Evolutionary conservation across 2,797 vertebrate species (phyloP).

Genomic region (Peromyscus eremicus): DNA sequence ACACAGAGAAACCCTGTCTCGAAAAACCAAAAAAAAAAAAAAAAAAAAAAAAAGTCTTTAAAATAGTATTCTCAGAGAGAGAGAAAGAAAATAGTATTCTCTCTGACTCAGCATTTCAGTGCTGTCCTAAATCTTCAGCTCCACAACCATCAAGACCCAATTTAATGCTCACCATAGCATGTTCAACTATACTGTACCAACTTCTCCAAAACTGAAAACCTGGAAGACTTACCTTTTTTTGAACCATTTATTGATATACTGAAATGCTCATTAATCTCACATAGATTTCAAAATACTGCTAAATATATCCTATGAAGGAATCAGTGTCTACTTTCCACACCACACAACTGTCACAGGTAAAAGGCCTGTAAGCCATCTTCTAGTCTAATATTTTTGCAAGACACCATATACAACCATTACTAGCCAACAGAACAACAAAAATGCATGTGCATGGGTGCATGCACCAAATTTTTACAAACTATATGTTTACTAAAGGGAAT

Average conservation of each 20-base stretch:
- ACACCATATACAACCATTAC: background rate
- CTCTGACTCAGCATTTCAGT: constrained; percentile 38
- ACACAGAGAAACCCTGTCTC: no score
- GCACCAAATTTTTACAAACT: background rate
- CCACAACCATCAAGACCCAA: constrained; percentile 10
- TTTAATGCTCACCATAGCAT: constrained; percentile 24
- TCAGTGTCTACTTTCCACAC: background rate
- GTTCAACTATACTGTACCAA: constrained; percentile 9
- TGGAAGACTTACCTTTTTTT: constrained; percentile 23
- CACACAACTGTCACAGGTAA: background rate
- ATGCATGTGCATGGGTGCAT: background rate
- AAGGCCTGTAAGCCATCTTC: background rate
- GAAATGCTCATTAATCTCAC: constrained; percentile 20
- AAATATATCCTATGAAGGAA: background rate
- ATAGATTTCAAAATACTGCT: background rate
- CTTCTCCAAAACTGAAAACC: constrained; percentile 29
- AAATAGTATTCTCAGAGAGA: background rate
- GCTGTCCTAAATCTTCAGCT: constrained; percentile 33
- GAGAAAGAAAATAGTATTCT: background rate
- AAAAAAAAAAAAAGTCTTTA: constrained; percentile 45
- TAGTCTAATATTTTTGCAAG: background rate
- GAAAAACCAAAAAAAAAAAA: no score
- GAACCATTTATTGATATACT: background rate
- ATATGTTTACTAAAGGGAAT: constrained; percentile 1
- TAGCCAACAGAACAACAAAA: constrained; percentile 34